Evolutionary conservation across 1,140 invertebrate genomes (phyloP), one percentile per base, ranked within the genome.

Genomic region (Oscheius sp.): DNA sequence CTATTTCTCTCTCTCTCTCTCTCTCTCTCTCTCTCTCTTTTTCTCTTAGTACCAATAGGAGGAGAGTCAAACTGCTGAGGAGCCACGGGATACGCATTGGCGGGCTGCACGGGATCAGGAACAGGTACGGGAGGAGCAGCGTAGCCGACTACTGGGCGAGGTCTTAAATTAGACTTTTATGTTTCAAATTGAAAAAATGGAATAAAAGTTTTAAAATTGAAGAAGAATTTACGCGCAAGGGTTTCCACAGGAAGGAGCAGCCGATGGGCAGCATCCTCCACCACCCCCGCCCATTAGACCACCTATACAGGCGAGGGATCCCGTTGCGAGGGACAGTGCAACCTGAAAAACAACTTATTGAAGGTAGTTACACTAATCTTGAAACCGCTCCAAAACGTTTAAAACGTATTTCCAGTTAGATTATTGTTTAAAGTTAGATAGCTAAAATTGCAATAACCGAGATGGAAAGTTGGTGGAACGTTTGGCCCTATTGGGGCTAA

Each of bases 181-280:
- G n/a, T n/a, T n/a, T n/a, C 10, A 42, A 42, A 42, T 42, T 42
- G n/a, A 42, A n/a, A 42, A 42, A 42, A 10, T 42, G 10, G 38
- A 42, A 42, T 42, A 42, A n/a, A n/a, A n/a, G n/a, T n/a, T n/a
- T 42, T n/a, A 42, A 42, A 13, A 55, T 7, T 7, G 49, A 55
- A 26, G 49, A 55, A 26, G 4, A 4, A n/a, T n/a, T n/a, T n/a
- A n/a, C n/a, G n/a, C 67, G 36, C 67, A 68, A 28, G 67, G 67
- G 13, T 35, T 68, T 7, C 67, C 67, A 42, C 67, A 68, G n/a
- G 32, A 34, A 0, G 67, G 52, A 32, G 46, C 45, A 0, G 49
- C 49, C 1, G 49, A 3, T 59, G 20, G 29, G 26, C 67, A 68
- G 15, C 67, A 68, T 67, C 65, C 65, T 68, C 67, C 67, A 10